Percentiles rank a stretch among this genome's conserved stretches.
Evolutionary conservation across 1,140 invertebrate genomes (phyloP).

Genomic region (Brachionus rotundiformis): DNA sequence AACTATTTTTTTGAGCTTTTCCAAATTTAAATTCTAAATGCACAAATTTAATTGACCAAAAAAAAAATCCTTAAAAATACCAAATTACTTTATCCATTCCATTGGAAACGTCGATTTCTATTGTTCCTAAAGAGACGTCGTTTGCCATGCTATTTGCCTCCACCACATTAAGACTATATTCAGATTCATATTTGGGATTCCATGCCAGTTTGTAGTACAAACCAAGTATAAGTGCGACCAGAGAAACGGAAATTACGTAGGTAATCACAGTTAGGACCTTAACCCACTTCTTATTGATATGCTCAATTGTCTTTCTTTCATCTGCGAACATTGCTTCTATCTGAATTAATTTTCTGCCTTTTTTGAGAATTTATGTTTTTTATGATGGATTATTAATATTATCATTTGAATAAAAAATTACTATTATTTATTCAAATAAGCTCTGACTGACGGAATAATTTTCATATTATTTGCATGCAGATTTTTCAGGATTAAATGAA

Average conservation of each 20-base stretch:
- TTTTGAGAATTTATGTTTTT: neutral
- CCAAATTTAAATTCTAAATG: neutral
- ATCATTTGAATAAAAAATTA: slow-evolving; percentile 46
- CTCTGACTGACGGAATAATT: slow-evolving; percentile 40
- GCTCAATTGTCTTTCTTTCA: slow-evolving; percentile 39
- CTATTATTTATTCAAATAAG: neutral
- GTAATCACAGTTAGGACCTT: slow-evolving; percentile 90
- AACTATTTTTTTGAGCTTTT: neutral
- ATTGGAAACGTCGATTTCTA: neutral
- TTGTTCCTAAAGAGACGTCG: neutral
- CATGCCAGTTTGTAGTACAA: slow-evolving; percentile 93
- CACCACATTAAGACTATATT: neutral
- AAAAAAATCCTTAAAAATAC: neutral
- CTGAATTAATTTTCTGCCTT: neutral
- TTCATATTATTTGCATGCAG: slow-evolving; percentile 10
- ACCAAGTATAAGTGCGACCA: slow-evolving; percentile 88
- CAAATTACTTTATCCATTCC: neutral
- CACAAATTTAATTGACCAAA: neutral
- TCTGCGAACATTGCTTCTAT: slow-evolving; percentile 11
- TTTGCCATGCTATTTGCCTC: neutral
- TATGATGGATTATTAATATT: slow-evolving; percentile 27
- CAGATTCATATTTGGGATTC: slow-evolving; percentile 71
- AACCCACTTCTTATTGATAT: slow-evolving; percentile 67
- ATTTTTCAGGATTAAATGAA: neutral
- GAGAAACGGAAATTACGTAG: slow-evolving; percentile 89